Percentiles rank a stretch among this genome's conserved stretches.
phyloP scores from a whole-genome alignment of 2,888 invertebrate genomes.

The Chrysina gloriosa region DNA sequence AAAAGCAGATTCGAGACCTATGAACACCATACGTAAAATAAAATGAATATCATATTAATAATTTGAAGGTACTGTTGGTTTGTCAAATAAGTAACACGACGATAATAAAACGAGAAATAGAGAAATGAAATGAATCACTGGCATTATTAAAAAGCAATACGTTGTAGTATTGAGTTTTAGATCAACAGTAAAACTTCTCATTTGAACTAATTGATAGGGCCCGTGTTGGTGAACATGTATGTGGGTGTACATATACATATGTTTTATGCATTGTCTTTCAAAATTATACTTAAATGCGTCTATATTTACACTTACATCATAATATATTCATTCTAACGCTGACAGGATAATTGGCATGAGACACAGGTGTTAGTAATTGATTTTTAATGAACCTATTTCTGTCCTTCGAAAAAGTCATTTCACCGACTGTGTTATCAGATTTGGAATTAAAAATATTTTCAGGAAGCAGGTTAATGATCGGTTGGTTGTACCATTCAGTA shows the following conservation, averaged over 20 bases:
- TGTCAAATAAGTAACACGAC: too few relatives aligned
- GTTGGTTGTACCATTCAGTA: too few relatives aligned
- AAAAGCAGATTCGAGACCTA: too few relatives aligned
- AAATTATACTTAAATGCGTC: neutral
- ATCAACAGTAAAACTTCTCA: neutral
- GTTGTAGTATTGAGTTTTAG: constrained; percentile 1
- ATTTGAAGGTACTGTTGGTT: too few relatives aligned
- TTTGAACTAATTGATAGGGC: neutral
- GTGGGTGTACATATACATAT: neutral
- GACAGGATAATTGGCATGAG: constrained; percentile 14
- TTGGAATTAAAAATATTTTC: too few relatives aligned
- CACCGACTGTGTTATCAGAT: too few relatives aligned
- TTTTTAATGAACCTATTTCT: constrained; percentile 10
- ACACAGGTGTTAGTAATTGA: neutral
- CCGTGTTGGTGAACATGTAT: neutral
- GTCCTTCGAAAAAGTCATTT: neutral
- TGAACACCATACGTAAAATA: too few relatives aligned
- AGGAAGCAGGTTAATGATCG: too few relatives aligned
- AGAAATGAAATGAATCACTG: neutral
- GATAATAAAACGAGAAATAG: too few relatives aligned
- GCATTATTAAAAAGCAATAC: constrained; percentile 8
- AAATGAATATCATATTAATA: too few relatives aligned
- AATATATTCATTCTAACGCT: neutral
- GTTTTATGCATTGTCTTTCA: neutral
- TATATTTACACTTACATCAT: neutral